Conservation (phyloP, 2,888 invertebrate species). For the Alviniconcha strummeri region DNA sequence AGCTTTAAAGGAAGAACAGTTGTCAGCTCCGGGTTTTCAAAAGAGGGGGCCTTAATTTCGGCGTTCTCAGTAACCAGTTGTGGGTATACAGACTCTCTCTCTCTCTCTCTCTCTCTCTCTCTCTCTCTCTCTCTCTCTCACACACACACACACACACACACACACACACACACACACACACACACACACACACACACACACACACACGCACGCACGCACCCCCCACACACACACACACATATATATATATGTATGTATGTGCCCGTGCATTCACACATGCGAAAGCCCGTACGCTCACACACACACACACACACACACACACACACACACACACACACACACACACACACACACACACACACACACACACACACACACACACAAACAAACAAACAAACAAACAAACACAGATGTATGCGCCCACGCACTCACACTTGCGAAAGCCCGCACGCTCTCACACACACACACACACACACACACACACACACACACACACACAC, state of each 20-base stretch:
- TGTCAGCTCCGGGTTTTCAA: no score
- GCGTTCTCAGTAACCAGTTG: background rate
- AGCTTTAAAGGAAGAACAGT: no score
- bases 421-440: background rate
- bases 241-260: background rate
- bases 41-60: background rate
- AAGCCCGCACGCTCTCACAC: background rate
- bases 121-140: background rate
- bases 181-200: background rate
- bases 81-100: no score
- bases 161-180: background rate
- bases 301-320: background rate
- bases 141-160: background rate
- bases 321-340: background rate
- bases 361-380: conserved; percentile 17
- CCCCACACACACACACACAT: no score
- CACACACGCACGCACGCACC: no score
- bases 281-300: background rate
- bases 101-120: background rate
- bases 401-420: no score
- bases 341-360: background rate
- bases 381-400: background rate
- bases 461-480: conserved; percentile 8
- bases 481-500: conserved; percentile 1
- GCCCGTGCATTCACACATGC: background rate